Evolutionary conservation across 1,140 invertebrate genomes (phyloP).

Genomic region (Lucilia cuprina): DNA sequence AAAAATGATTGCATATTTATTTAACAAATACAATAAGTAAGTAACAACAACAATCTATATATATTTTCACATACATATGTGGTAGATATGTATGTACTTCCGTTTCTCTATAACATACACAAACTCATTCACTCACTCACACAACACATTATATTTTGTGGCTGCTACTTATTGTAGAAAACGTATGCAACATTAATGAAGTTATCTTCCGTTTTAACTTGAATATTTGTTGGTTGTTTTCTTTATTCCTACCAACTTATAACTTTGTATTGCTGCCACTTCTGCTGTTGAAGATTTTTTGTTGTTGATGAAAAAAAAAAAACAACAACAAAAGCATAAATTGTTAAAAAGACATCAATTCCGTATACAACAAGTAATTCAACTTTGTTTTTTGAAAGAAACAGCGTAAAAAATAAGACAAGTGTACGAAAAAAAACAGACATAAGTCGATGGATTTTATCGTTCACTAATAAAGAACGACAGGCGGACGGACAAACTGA

Average conservation of each 20-base stretch:
- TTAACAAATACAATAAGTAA: not conserved
- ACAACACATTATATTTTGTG: not conserved
- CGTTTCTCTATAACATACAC: conserved; percentile 2
- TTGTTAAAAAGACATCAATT: conserved; percentile 16
- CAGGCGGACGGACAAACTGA: not conserved
- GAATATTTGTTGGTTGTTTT: not conserved
- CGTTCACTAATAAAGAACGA: conserved; percentile 30
- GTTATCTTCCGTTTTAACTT: conserved; percentile 21
- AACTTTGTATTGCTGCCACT: not conserved
- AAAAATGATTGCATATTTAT: not conserved
- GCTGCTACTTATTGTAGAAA: not conserved
- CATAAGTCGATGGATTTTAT: conserved; percentile 25
- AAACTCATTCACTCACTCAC: not conserved
- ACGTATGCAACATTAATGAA: conserved; percentile 30
- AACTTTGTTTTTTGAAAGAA: not conserved
- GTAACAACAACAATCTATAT: not conserved
- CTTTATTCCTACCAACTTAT: not conserved
- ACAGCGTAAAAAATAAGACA: not conserved
- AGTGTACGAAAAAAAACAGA: not conserved
- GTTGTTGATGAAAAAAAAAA: not conserved
- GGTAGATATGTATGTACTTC: conserved; percentile 27
- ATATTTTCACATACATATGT: not conserved
- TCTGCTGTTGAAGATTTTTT: not conserved
- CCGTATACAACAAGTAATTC: not conserved
- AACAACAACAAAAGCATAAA: not conserved